Conservation (phyloP, 1,140 invertebrate species). For the Contarinia nasturtii region DNA sequence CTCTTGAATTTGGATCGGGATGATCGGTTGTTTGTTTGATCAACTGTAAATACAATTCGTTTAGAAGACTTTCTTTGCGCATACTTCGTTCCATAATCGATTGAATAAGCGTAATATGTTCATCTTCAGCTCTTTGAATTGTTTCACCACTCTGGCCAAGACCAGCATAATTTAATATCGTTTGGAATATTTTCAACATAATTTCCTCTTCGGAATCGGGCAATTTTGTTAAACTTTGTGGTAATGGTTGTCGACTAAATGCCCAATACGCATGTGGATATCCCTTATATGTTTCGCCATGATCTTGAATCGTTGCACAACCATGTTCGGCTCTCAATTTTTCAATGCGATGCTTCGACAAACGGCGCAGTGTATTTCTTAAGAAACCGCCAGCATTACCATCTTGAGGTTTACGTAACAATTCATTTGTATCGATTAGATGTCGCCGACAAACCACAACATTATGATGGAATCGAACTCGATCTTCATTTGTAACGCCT, state of each 20-base stretch:
- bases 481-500: constrained; percentile 64
- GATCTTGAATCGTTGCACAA: constrained; percentile 31
- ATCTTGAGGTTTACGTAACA: constrained; percentile 65
- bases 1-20: constrained; percentile 72
- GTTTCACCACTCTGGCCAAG: constrained; percentile 45
- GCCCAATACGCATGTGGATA: constrained; percentile 79
- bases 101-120: constrained; percentile 75
- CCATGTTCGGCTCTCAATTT: constrained; percentile 64
- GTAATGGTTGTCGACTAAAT: constrained; percentile 59
- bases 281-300: constrained; percentile 70
- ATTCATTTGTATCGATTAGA: constrained; percentile 55
- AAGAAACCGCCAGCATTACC: constrained; percentile 56
- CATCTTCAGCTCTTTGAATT: constrained; percentile 45
- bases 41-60: constrained; percentile 81
- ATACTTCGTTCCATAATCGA: constrained; percentile 76
- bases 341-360: constrained; percentile 75
- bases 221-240: constrained; percentile 64
- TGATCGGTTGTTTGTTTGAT: constrained; percentile 86
- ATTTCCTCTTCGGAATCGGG: constrained; percentile 74
- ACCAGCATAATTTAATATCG: constrained; percentile 62
- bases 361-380: constrained; percentile 64
- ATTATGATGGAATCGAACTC: constrained; percentile 62
- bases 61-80: constrained; percentile 69
- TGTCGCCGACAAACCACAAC: constrained; percentile 55
- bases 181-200: constrained; percentile 59